Evolutionary conservation across 1,140 invertebrate genomes (phyloP).

Genomic region (Potamilus streckersoni): DNA sequence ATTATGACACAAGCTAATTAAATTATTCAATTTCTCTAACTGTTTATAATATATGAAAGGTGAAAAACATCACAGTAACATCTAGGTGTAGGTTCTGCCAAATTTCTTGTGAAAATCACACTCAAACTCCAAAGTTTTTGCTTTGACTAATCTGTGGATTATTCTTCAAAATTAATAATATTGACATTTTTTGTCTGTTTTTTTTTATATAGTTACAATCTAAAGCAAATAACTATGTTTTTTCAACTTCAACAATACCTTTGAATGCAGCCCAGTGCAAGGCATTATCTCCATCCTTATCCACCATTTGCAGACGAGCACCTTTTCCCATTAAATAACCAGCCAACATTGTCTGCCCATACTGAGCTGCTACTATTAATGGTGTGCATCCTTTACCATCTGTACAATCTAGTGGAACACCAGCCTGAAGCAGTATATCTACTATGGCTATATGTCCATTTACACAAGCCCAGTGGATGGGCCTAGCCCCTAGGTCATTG

Average conservation of each 20-base stretch:
- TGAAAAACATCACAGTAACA: too few relatives aligned
- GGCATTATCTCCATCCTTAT: slow-evolving; percentile 92
- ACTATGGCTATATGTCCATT: slow-evolving; percentile 86
- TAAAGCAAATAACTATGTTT: background rate
- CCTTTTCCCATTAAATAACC: slow-evolving; percentile 90
- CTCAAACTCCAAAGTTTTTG: too few relatives aligned
- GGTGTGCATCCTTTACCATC: slow-evolving; percentile 93
- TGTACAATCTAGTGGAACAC: slow-evolving; percentile 88
- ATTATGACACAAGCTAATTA: too few relatives aligned
- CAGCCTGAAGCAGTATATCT: slow-evolving; percentile 82
- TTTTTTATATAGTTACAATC: too few relatives aligned
- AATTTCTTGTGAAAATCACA: too few relatives aligned
- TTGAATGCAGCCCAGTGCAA: slow-evolving; percentile 95
- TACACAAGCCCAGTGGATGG: slow-evolving; percentile 92
- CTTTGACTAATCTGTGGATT: too few relatives aligned
- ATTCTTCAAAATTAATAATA: too few relatives aligned
- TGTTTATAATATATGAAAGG: too few relatives aligned
- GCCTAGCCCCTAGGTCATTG: slow-evolving; percentile 87
- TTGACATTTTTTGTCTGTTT: too few relatives aligned
- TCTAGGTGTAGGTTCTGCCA: too few relatives aligned
- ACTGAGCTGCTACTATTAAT: slow-evolving; percentile 92
- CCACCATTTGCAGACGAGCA: slow-evolving; percentile 83
- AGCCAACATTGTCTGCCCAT: slow-evolving; percentile 88
- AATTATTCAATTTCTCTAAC: too few relatives aligned
- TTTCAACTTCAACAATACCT: slow-evolving; percentile 63